Base-by-base conservation (phyloP, 2,113 vertebrate species). In the Odontesthes bonariensis region DNA sequence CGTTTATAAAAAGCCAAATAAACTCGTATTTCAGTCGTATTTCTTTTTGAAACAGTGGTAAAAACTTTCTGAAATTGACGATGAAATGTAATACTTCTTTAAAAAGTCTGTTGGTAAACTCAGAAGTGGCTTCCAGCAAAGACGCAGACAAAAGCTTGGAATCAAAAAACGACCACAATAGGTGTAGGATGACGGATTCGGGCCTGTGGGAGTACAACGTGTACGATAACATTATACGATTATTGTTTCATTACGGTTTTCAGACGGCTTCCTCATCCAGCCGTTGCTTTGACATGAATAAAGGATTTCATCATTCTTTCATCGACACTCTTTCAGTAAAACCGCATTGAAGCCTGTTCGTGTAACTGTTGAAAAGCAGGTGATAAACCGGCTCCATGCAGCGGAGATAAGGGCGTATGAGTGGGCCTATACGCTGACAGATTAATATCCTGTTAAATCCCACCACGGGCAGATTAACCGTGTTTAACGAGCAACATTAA, bases 391-490 rank as follows among this genome's bases (percentile, higher is more conserved):
- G 47, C 61, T 73, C 40, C 42, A 75, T 74, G 63, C 61, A 62
- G 54, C 40, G 65, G 65, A 55, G 81, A 75, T 63, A 58, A 27
- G 51, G 55, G 6, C 65, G 72, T 38, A 57, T 76, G 69, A 60
- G 75, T 86, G 72, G 72, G 82, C 63, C 33, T 13, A 0, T 33
- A n/a, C n/a, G 47, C 38, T 75, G 75, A 68, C 56, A 74, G 74
- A 83, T 85, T 84, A 82, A 83, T 87, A 84, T 73, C 64, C 20
- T n/a, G 81, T 77, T 77, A 73, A 89, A 86, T 74, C 84, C 79
- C 56, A 59, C 66, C 23, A 70, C 38, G 68, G 68, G 14, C 23
- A 81, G 77, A 86, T 86, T 74, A 83, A 70, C 31, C 69, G 73
- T 66, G 51, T 82, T 86, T 65, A 79, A 80, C 84, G 77, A 88